A percentile compares a stretch with the other conserved stretches of the same genome.
Evolutionary conservation across 1,140 invertebrate species (phyloP).

Genomic region (Diploscapter pachys): DNA sequence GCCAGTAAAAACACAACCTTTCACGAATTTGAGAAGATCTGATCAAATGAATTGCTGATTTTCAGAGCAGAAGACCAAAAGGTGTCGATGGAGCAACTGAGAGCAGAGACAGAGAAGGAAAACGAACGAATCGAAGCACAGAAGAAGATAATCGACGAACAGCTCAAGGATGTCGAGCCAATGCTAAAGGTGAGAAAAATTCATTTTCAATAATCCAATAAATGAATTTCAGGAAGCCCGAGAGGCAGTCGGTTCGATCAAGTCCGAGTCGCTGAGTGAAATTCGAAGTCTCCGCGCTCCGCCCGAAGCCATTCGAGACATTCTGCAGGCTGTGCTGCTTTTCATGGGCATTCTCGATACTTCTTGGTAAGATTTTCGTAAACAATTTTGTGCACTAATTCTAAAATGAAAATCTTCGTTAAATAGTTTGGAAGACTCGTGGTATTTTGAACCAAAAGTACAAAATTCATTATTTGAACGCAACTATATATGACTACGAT

Average conservation of each 20-base stretch:
- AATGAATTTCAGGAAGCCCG: constrained; percentile 45
- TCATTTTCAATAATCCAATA: neutral
- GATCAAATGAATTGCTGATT: too few species aligned
- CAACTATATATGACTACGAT: too few species aligned
- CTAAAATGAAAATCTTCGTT: too few species aligned
- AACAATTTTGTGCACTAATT: too few species aligned
- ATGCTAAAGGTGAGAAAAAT: constrained; percentile 66
- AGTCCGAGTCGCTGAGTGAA: constrained; percentile 86
- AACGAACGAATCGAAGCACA: constrained; percentile 77
- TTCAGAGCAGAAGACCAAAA: constrained; percentile 80
- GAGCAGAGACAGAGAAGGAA: constrained; percentile 81
- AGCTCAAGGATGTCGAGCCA: constrained; percentile 87
- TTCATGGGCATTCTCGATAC: constrained; percentile 97
- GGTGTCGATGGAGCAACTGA: constrained; percentile 83
- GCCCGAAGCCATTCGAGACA: constrained; percentile 90
- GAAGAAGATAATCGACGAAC: constrained; percentile 82
- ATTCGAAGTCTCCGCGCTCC: constrained; percentile 90
- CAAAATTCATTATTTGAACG: too few species aligned
- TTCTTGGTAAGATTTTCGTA: constrained; percentile 68
- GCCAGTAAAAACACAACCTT: too few species aligned
- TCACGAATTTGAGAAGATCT: too few species aligned
- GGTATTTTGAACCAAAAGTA: too few species aligned
- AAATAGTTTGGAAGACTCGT: too few species aligned
- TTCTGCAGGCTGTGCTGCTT: constrained; percentile 87
- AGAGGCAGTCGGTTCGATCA: constrained; percentile 67